Evolutionary conservation across 2,888 invertebrate genomes (phyloP).

Genomic region (Acronicta leporina): DNA sequence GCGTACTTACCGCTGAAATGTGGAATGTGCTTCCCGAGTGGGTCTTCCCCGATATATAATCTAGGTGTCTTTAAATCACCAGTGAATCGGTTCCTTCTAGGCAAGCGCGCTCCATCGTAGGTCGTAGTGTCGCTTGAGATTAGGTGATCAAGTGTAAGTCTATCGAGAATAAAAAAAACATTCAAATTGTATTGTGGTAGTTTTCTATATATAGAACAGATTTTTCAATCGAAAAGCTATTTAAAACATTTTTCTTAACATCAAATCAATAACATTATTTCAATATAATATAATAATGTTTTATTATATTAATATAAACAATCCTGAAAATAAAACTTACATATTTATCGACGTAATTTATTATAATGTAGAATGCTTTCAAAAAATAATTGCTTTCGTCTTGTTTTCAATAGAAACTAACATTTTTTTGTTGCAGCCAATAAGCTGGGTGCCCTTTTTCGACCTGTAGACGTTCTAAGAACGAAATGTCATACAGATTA

Average conservation of each 20-base stretch:
- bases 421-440: constrained; percentile 68
- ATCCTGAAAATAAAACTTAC: neutral
- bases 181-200: too few relatives aligned
- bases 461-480: constrained; percentile 79
- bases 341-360: constrained; percentile 31
- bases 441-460: constrained; percentile 67
- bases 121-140: too few relatives aligned
- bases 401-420: constrained; percentile 62
- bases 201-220: too few relatives aligned
- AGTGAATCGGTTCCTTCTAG: too few relatives aligned
- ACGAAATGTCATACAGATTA: constrained; percentile 78
- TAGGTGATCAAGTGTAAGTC: too few relatives aligned
- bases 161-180: too few relatives aligned
- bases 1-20: too few relatives aligned
- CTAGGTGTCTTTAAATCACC: too few relatives aligned
- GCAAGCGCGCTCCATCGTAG: too few relatives aligned
- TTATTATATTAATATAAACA: neutral
- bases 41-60: too few relatives aligned
- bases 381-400: constrained; percentile 63
- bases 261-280: neutral
- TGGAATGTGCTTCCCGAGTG: too few relatives aligned
- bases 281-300: neutral
- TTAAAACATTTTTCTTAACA: neutral
- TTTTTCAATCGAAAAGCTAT: too few relatives aligned
- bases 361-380: constrained; percentile 53